phyloP scores from a whole-genome alignment of 2,888 invertebrate genomes.

The Acanthosepion lycidas region DNA sequence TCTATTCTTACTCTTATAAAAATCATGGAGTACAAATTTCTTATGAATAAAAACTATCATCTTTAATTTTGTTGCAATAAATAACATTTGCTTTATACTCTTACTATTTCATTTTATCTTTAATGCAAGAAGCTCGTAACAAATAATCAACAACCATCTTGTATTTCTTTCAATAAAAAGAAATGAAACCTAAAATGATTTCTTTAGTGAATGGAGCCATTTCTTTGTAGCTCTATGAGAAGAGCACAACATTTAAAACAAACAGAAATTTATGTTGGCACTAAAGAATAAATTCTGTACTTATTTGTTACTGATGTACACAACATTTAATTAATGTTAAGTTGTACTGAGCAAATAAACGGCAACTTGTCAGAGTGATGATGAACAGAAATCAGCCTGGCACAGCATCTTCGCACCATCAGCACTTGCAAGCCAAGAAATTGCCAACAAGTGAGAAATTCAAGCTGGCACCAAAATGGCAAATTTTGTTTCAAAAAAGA shows the following conservation, averaged over 20 bases:
- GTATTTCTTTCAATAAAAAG: not conserved
- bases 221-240: not conserved
- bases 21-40: not conserved
- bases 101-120: not conserved
- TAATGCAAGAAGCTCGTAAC: not conserved
- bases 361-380: not conserved
- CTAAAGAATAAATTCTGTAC: not conserved
- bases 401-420: constrained; percentile 20
- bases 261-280: not conserved
- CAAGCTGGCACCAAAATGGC: not conserved
- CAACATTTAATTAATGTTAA: not conserved
- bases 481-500: not conserved
- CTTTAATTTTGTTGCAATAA: not conserved
- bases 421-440: not conserved
- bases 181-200: not conserved
- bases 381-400: not conserved
- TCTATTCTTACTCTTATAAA: not conserved
- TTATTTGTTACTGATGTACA: not conserved
- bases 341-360: not conserved
- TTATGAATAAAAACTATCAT: not conserved
- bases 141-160: constrained; percentile 8
- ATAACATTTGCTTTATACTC: not conserved
- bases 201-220: not conserved
- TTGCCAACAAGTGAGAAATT: not conserved
- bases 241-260: not conserved